These are phyloP conservation scores for Glaucomys volans DNA, from an alignment of 2,113 vertebrate species.

Conservation along the genomic window DNA sequence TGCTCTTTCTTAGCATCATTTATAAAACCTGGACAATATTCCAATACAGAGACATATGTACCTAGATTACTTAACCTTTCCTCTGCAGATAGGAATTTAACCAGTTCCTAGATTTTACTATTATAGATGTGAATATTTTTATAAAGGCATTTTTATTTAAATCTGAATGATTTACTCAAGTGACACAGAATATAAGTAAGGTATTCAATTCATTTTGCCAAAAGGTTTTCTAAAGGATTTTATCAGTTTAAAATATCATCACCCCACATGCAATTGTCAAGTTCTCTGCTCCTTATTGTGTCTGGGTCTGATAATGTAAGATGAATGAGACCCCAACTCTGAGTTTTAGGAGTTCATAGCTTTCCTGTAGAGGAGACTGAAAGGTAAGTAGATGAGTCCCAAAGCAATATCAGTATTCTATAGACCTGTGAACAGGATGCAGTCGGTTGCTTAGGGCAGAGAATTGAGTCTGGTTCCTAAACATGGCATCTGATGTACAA, in stretches of 20 bases:
- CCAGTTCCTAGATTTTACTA: not conserved
- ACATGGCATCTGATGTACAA: not conserved
- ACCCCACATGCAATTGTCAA: not conserved
- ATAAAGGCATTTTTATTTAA: conserved; percentile 19
- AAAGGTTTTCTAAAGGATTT: conserved; percentile 8
- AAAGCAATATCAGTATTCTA: not conserved
- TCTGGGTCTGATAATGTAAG: not conserved
- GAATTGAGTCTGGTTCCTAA: not conserved
- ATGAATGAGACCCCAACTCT: not conserved
- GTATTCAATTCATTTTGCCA: conserved; percentile 10
- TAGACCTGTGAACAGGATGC: too few relatives aligned
- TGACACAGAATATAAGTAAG: not conserved
- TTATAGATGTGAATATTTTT: conserved; percentile 18
- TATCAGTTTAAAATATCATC: not conserved
- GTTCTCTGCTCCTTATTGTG: not conserved
- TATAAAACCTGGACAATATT: not conserved
- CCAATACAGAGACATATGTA: not conserved
- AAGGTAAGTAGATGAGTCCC: not conserved
- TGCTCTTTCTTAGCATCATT: not conserved
- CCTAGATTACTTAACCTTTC: not conserved
- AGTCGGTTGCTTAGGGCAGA: not conserved
- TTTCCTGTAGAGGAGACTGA: not conserved
- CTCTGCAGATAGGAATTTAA: not conserved
- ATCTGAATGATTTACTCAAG: conserved; percentile 1
- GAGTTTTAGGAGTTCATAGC: not conserved